Base-by-base conservation (phyloP, 2,888 invertebrate genomes). In the Ormia ochracea region DNA sequence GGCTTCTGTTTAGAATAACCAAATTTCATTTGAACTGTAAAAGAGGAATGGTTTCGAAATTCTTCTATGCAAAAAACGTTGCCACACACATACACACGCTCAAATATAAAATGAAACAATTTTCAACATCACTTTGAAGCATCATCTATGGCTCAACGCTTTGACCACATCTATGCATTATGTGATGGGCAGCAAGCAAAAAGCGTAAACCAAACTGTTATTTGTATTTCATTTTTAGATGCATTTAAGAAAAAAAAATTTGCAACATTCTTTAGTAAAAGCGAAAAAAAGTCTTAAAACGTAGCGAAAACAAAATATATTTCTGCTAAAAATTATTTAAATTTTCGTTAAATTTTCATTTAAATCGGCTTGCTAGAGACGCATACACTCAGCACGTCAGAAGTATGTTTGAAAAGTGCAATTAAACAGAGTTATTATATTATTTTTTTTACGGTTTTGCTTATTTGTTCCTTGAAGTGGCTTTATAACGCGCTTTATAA, bases 91-190 rank as follows among this genome's bases (percentile, higher is more conserved):
- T 1, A 56, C 23, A 17, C 9, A 58, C 23, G 14, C 21, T 12
- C 28, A n/a, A 28, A 17, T 19, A 50, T 17, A 61, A 68, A 68
- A 52, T 50, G 33, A 59, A 75, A 68, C 21, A 68, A 61, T 68
- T 43, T 54, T 43, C 38, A 43, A 50, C 74, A 79, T 75, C 75
- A 76, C 68, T 80, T 80, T 80, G 76, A 80, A 68, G 72, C 72
- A 68, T 76, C 76, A 73, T 56, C 48, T 63, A 68, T 76, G 72
- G 56, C 72, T 68, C 61, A 76, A 76, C 63, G 72, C 68, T 76
- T 76, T 73, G 56, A 80, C 80, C 80, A 72, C 80, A 80, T 72
- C 63, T 80, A 76, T 80, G 80, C 75, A 76, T 66, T 69, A 75
- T 72, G 72, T 66, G 66, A 59, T 75, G 66, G 79, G 54, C 66